phyloP scores from a whole-genome alignment of 2,888 invertebrate genomes.

The Atrina japonica region DNA sequence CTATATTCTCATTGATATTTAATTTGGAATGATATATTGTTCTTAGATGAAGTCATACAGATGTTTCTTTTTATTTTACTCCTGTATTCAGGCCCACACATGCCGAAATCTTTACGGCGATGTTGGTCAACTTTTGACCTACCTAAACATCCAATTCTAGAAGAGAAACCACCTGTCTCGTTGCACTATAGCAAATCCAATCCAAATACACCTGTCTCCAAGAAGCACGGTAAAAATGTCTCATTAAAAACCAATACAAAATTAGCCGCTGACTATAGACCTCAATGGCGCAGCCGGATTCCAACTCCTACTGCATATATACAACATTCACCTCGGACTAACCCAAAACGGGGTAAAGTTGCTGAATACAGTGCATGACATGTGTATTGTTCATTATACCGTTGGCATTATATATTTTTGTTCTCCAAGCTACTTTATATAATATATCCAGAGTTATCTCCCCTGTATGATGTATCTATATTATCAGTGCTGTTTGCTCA shows the following conservation, averaged over 20 bases:
- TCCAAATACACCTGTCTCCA: slow-evolving; percentile 41
- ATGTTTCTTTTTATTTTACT: neutral
- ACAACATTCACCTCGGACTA: slow-evolving; percentile 27
- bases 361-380: slow-evolving; percentile 40
- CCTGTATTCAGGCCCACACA: slow-evolving; percentile 53
- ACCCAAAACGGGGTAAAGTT: slow-evolving; percentile 58
- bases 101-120: slow-evolving; percentile 58
- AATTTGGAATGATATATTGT: too few relatives aligned
- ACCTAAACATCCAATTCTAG: slow-evolving; percentile 62
- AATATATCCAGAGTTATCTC: neutral
- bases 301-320: slow-evolving; percentile 38
- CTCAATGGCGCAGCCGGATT: slow-evolving; percentile 53
- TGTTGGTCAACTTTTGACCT: slow-evolving; percentile 67
- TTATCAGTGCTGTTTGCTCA: too few relatives aligned
- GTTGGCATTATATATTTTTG: neutral
- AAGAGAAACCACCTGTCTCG: slow-evolving; percentile 46
- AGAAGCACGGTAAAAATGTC: slow-evolving; percentile 36
- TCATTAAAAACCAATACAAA: neutral
- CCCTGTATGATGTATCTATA: neutral
- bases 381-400: neutral
- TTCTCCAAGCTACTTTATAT: neutral
- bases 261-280: slow-evolving; percentile 12
- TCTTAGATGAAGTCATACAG: neutral
- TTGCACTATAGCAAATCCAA: slow-evolving; percentile 35
- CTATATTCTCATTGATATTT: too few relatives aligned